Evolutionary conservation across 2,113 vertebrate genomes (phyloP), one percentile per base, ranked within the genome.

Genomic region (Capricornis sumatraensis): DNA sequence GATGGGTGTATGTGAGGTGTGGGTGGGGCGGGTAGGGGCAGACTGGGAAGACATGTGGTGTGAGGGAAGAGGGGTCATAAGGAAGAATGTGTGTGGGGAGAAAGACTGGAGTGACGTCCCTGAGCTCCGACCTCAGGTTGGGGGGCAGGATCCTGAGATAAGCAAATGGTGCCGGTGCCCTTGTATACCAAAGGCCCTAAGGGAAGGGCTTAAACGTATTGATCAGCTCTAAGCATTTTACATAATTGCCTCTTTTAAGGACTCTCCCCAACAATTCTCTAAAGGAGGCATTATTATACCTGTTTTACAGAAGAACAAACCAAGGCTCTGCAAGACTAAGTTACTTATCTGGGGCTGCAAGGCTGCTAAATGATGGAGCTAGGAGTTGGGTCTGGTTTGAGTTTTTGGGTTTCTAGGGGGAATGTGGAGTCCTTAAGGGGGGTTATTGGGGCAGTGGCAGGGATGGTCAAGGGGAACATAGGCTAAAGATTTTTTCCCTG

Each of bases 271-370:
- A 36, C 15, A 79, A n/a, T 95, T 60, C 28, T 79, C 50, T 58
- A 83, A 95, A 83, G 74, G n/a, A 87, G 40, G 52, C 1, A 33
- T 88, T 96, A 60, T 45, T 58, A 58, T 76, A 78, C n/a, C 92
- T 84, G 89, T 97, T 96, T 91, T 82, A 91, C 21, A 86, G 97
- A 88, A 85, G 94, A 96, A n/a, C 45, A 82, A 95, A 79, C 58
- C 62, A 57, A 95, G 50, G 43, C 5, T 95, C 30, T 88, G 86
- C 83, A 91, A 91, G 62, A 16, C 84, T 89, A 88, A 91, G 45
- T 62, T 81, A 91, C 64, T 93, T 64, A 78, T 50, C 30, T n/a
- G 53, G 91, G 64, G 47, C 40, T 87, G 28, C 85, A 52, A 21
- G 81, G 40, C 58, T 81, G 43, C 45, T 79, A 89, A 82, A 47